Percentiles rank a stretch among this genome's conserved stretches.
Conservation (phyloP, 1,140 invertebrate genomes). For the Branchinecta lynchi region DNA sequence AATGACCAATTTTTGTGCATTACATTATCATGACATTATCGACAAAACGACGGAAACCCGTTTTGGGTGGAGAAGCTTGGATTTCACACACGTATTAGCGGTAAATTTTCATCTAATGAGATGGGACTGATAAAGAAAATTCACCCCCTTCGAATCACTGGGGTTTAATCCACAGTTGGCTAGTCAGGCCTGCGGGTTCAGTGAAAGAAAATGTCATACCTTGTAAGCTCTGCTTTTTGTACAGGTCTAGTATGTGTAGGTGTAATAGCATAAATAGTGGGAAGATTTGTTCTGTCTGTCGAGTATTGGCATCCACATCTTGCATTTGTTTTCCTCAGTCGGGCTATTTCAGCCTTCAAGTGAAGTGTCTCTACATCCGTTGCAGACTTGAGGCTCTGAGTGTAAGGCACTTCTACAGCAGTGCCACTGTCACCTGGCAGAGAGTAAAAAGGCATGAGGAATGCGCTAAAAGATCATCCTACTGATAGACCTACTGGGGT, state of each 20-base stretch:
- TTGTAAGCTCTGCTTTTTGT: slow-evolving; percentile 88
- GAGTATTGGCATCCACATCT: not conserved
- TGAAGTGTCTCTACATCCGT: not conserved
- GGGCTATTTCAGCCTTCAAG: not conserved
- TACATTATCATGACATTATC: not conserved
- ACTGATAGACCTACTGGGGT: too few species aligned
- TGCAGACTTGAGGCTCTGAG: too few species aligned
- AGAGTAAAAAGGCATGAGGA: too few species aligned
- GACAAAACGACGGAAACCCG: too few species aligned
- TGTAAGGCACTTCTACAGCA: too few species aligned
- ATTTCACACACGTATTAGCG: too few species aligned
- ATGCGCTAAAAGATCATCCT: too few species aligned
- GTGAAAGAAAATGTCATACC: slow-evolving; percentile 32
- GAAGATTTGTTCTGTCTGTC: slow-evolving; percentile 23
- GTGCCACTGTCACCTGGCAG: too few species aligned
- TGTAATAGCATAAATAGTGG: slow-evolving; percentile 69
- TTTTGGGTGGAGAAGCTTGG: too few species aligned
- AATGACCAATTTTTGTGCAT: too few species aligned
- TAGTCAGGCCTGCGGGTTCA: too few species aligned
- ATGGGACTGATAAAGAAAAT: not conserved
- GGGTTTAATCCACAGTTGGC: slow-evolving; percentile 15
- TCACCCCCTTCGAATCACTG: not conserved
- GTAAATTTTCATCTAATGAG: too few species aligned
- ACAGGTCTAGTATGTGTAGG: slow-evolving; percentile 75
- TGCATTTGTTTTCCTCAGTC: not conserved